Conservation (phyloP, 2,888 invertebrate species). For the Acrocera orbiculus region DNA sequence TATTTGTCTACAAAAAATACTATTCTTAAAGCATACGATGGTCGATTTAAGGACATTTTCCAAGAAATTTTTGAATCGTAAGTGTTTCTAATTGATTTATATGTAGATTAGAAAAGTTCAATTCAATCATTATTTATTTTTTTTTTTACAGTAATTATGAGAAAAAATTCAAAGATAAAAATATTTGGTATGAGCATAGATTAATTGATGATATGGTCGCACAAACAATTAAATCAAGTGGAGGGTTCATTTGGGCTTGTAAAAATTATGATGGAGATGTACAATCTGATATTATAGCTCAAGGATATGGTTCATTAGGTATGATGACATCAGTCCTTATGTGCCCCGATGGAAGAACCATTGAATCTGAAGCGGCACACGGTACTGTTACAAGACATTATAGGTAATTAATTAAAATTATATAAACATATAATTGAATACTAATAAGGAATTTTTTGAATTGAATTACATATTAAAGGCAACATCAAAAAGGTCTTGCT, state of each 20-base stretch:
- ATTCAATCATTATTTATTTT: conserved; percentile 3
- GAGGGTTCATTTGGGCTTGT: conserved; percentile 83
- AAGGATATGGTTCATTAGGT: conserved; percentile 65
- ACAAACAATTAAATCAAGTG: conserved; percentile 62
- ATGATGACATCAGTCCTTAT: conserved; percentile 83
- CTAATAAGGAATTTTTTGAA: background rate
- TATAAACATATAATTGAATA: conserved; percentile 29
- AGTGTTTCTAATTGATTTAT: conserved; percentile 5
- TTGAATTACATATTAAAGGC: conserved; percentile 33
- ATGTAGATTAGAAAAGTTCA: background rate
- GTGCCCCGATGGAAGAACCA: conserved; percentile 68
- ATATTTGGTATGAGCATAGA: conserved; percentile 83
- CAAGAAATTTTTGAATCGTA: conserved; percentile 71
- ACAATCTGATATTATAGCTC: conserved; percentile 75
- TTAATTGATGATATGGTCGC: conserved; percentile 84
- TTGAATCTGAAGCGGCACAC: conserved; percentile 83
- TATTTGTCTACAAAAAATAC: conserved; percentile 85
- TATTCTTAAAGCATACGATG: conserved; percentile 75
- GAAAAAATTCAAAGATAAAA: conserved; percentile 50
- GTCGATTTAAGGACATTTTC: conserved; percentile 83
- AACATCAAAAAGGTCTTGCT: conserved; percentile 69
- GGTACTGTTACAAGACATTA: conserved; percentile 83
- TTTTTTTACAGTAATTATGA: conserved; percentile 44
- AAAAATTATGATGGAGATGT: conserved; percentile 90
- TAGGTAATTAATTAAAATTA: conserved; percentile 30